Evolutionary conservation across 2,888 invertebrate genomes (phyloP), one percentile per base, ranked within the genome.

Genomic region (Clunio marinus): DNA sequence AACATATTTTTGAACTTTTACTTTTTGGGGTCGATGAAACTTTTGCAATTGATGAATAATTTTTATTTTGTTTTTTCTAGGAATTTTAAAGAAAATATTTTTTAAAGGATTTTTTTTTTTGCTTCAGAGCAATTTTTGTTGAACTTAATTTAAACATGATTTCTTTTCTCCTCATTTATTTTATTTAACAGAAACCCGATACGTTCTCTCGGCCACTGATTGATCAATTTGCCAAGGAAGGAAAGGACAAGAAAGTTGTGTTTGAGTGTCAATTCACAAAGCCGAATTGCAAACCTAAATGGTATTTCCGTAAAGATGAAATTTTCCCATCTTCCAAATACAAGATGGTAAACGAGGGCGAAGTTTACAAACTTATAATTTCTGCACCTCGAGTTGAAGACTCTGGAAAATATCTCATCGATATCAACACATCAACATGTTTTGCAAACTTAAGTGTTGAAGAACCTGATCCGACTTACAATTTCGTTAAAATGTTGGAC

Each of bases 261-360:
- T 96, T 99, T 76, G 93, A 94, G 79, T 93, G 92, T 71, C 89
- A 91, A 77, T 99, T 98, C 82, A 93, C 95, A 71, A 98, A 96
- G 81, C 88, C 95, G n/a, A 96, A 96, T 78, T 84, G 89, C 75
- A 94, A 94, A 77, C 91, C 93, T 7, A 93, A 91, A 80, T 95
- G 95, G 95, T 86, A 85, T 76, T 89, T 91, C 83, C 86, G 93
- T 71, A 93, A 93, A 81, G 93, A 94, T 82, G 94, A 93, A 83
- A 87, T 96, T 63, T 98, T 98, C 82, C 86, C 91, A 71, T 95
- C 98, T 72, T 89, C 95, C 69, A 99, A 96, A 80, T 98, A 93
- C 79, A 96, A 98, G 81, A 93, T 99, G 80, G 90, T 89, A 74
- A 90, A 88, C 75, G 96, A 97, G 77, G 91, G 89, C 74, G 94